phyloP scores from a whole-genome alignment of 2,797 vertebrate genomes.

The Coregonus suidteri region DNA sequence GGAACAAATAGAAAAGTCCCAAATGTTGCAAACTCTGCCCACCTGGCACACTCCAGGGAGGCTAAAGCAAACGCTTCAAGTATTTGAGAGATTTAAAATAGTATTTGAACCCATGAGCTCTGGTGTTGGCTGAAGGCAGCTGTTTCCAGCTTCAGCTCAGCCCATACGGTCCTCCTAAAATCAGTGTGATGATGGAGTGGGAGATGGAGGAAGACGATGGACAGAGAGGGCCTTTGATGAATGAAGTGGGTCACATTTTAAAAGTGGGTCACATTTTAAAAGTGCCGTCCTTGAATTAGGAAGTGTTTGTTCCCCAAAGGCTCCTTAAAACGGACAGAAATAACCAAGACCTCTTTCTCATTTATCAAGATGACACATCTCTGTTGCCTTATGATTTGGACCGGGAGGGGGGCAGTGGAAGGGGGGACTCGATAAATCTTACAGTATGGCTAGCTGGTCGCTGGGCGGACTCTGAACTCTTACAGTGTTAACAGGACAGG shows the following conservation, averaged over 20 bases:
- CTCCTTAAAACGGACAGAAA: constrained; percentile 57
- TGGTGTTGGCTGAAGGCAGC: constrained; percentile 22
- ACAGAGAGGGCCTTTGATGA: constrained; percentile 47
- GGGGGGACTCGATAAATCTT: constrained; percentile 50
- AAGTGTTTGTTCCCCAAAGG: constrained; percentile 54
- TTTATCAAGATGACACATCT: constrained; percentile 56
- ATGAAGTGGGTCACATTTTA: constrained; percentile 56
- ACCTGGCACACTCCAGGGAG: not conserved
- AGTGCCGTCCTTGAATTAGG: constrained; percentile 57
- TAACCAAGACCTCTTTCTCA: constrained; percentile 47
- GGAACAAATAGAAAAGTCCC: not conserved
- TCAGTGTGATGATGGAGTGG: constrained; percentile 28
- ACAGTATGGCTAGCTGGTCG: constrained; percentile 29
- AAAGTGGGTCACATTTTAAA: constrained; percentile 53
- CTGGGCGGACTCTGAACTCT: constrained; percentile 1
- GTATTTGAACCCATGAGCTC: not conserved
- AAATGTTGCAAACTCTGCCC: not conserved
- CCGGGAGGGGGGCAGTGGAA: constrained; percentile 4
- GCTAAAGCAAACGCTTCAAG: not conserved
- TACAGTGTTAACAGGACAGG: constrained; percentile 34
- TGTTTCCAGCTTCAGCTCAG: constrained; percentile 26
- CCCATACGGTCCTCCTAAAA: not conserved
- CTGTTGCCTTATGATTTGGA: constrained; percentile 51
- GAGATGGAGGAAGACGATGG: constrained; percentile 14
- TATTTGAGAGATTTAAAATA: not conserved